phyloP scores from a whole-genome alignment of 2,113 vertebrate species.

The Bufo bufo region DNA sequence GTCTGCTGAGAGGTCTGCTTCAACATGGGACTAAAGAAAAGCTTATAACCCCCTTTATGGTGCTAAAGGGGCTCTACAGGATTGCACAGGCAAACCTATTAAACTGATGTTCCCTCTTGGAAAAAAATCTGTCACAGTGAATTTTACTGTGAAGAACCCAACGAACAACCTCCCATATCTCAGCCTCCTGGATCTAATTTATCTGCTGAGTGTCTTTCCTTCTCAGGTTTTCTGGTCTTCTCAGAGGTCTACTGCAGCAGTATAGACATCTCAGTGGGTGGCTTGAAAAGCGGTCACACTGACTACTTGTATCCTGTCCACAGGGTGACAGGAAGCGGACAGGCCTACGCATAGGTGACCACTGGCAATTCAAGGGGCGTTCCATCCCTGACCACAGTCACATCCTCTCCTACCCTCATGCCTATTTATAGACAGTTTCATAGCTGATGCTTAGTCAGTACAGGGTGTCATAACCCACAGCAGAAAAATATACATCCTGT shows the following conservation, averaged over 20 bases:
- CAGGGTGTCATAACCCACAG: conserved; percentile 26
- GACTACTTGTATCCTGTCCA: conserved; percentile 10
- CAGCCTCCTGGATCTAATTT: background rate
- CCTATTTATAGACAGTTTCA: conserved; percentile 47
- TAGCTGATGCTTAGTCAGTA: conserved; percentile 38
- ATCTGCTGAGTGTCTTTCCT: background rate
- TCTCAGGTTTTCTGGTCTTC: background rate
- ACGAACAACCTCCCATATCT: background rate
- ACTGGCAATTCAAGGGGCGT: background rate
- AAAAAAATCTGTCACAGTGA: no score
- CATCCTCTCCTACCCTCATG: conserved; percentile 38
- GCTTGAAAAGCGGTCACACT: background rate
- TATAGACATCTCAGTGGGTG: background rate
- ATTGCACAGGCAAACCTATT: background rate
- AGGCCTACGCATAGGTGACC: background rate
- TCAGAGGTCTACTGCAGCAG: background rate
- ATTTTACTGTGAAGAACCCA: background rate
- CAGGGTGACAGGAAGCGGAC: conserved; percentile 18
- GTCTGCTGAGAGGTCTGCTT: background rate
- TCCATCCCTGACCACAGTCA: conserved; percentile 45
- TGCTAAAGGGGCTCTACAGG: background rate
- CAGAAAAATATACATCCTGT: conserved; percentile 33
- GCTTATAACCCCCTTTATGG: background rate
- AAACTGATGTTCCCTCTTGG: no score
- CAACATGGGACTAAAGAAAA: background rate